Conservation (phyloP, 2,797 vertebrate species). For the Phaenicophaeus curvirostris region DNA sequence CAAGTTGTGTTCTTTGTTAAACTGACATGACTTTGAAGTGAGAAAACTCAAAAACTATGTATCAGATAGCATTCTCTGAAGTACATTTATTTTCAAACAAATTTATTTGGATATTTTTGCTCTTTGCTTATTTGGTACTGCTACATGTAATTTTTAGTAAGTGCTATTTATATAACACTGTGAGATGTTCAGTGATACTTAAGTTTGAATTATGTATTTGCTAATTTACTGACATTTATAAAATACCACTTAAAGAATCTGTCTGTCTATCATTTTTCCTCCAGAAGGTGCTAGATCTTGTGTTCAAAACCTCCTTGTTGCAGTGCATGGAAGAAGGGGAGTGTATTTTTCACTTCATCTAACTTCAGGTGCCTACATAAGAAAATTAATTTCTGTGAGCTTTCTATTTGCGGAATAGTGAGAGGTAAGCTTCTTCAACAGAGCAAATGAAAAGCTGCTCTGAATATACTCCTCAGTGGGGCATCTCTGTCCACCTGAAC, state of each 20-base stretch:
- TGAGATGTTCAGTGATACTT: neutral
- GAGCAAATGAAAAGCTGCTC: neutral
- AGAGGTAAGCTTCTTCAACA: neutral
- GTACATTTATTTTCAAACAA: neutral
- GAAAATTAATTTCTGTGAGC: neutral
- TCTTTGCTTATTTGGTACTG: neutral
- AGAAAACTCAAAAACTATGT: neutral
- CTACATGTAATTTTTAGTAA: neutral
- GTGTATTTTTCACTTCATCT: neutral
- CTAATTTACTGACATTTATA: neutral
- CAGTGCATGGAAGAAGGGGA: neutral
- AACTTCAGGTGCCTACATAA: neutral
- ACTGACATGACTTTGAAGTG: neutral
- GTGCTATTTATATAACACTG: neutral
- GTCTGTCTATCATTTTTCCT: neutral
- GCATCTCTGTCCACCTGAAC: neutral
- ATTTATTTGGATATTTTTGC: neutral
- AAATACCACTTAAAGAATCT: neutral
- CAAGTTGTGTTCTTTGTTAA: neutral
- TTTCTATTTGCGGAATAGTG: neutral
- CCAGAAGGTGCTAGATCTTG: neutral
- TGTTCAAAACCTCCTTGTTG: neutral
- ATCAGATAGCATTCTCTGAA: neutral
- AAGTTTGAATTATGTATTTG: neutral
- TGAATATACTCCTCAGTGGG: neutral